phyloP scores from a whole-genome alignment of 1,140 invertebrate species.

The Zophobas morio region DNA sequence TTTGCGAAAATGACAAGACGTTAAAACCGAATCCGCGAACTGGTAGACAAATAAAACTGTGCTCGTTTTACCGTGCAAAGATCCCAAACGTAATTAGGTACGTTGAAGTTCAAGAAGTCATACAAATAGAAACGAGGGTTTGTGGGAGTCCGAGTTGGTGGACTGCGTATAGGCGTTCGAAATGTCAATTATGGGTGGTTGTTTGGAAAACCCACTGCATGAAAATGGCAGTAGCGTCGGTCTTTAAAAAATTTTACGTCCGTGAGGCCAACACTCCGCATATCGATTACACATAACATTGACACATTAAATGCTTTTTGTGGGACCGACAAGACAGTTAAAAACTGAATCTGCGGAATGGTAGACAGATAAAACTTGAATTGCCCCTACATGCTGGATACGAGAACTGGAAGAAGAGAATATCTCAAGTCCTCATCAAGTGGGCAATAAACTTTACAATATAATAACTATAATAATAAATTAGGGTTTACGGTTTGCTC shows the following conservation, averaged over 20 bases:
- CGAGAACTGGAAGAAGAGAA: not conserved
- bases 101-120: too few relatives aligned
- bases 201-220: too few relatives aligned
- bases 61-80: too few relatives aligned
- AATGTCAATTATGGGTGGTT: too few relatives aligned
- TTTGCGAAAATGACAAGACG: not conserved
- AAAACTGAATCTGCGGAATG: not conserved
- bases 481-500: slow-evolving; percentile 31
- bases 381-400: not conserved
- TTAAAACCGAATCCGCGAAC: not conserved
- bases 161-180: too few relatives aligned
- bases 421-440: slow-evolving; percentile 17
- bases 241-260: slow-evolving; percentile 5
- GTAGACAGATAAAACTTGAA: not conserved
- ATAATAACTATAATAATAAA: slow-evolving; percentile 45
- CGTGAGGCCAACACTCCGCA: not conserved
- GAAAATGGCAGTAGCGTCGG: not conserved
- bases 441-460: slow-evolving; percentile 30
- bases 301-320: not conserved
- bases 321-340: not conserved
- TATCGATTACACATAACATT: not conserved
- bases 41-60: not conserved
- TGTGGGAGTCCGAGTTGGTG: too few relatives aligned
- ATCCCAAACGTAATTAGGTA: too few relatives aligned
- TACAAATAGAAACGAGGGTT: too few relatives aligned